Base-by-base conservation (phyloP, 2,888 invertebrate genomes). In the Athrips mouffetella region DNA sequence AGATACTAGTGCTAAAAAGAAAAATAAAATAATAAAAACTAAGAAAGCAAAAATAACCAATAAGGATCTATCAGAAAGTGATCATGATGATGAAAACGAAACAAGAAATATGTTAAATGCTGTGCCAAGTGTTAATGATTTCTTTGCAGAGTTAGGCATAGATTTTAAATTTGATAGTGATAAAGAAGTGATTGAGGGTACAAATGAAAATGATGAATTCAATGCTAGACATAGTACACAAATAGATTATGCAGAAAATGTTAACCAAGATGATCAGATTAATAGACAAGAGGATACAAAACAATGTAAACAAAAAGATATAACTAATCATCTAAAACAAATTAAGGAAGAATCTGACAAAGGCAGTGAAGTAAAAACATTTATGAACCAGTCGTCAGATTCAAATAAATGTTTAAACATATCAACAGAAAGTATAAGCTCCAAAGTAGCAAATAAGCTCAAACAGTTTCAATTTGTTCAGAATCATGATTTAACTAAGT, bases 51-150 rank as follows among this genome's bases (percentile, higher is more conserved):
- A 56, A 54, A 40, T 39, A 45, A 48, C 39, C 23, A 67, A 60
- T 50, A 53, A 46, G 51, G 50, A 23, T n/a, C n/a, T n/a, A 51
- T 45, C 23, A 40, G 53, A 50, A 33, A 47, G 54, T 45, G 60
- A 64, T 39, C 48, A 55, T 6, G 51, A 51, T 53, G 67, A 68
- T 51, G 63, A 64, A 27, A 58, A 44, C 8, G 31, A 30, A 11
- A 42, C 42, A 15, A 25, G 41, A 13, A 60, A 54, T 35, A 52
- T 76, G 20, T 62, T 89, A 29, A 78, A 88, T 54, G 79, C 70
- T 53, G 72, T 89, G 3, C 89, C 88, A 0, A 88, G 88, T 71
- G 89, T 89, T 0, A 84, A 89, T 68, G 86, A 89, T 62, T 70
- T 72, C 16, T 86, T 80, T 51, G 65, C 70, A 29, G 74, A 80